These are phyloP conservation scores for Gorsachius magnificus DNA, from an alignment of 2,797 vertebrate species.

Conservation along the genomic window DNA sequence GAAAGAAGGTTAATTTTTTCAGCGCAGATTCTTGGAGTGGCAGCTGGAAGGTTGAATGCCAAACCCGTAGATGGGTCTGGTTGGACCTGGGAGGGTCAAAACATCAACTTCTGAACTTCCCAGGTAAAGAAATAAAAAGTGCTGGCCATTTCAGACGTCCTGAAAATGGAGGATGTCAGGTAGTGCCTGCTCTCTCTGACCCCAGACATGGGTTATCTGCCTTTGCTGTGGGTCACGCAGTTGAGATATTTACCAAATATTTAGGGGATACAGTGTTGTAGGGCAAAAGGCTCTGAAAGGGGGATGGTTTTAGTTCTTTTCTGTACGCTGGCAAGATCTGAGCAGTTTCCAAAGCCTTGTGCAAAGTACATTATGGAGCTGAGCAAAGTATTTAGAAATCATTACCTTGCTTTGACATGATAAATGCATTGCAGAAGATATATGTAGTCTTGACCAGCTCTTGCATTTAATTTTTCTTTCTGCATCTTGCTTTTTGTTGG, in stretches of 20 bases:
- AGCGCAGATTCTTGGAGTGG: neutral
- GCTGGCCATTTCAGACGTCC: neutral
- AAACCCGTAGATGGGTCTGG: neutral
- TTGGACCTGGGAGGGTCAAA: neutral
- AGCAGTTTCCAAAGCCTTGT: neutral
- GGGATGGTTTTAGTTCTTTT: neutral
- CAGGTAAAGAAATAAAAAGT: neutral
- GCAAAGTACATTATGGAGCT: neutral
- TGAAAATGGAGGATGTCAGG: neutral
- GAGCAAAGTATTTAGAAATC: neutral
- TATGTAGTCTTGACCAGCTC: neutral
- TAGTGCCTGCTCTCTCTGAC: neutral
- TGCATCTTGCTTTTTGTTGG: neutral
- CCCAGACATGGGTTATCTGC: neutral
- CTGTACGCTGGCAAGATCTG: neutral
- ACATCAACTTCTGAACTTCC: neutral
- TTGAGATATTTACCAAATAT: neutral
- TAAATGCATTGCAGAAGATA: neutral
- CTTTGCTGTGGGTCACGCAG: neutral
- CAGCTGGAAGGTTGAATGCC: neutral
- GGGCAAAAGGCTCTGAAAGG: neutral
- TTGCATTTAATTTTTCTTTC: neutral
- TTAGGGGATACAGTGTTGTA: neutral
- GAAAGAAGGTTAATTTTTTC: neutral
- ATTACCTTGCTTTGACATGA: neutral